These are phyloP conservation scores for Cepaea hortensis DNA, from an alignment of 2,888 invertebrate species.

Conservation along the genomic window DNA sequence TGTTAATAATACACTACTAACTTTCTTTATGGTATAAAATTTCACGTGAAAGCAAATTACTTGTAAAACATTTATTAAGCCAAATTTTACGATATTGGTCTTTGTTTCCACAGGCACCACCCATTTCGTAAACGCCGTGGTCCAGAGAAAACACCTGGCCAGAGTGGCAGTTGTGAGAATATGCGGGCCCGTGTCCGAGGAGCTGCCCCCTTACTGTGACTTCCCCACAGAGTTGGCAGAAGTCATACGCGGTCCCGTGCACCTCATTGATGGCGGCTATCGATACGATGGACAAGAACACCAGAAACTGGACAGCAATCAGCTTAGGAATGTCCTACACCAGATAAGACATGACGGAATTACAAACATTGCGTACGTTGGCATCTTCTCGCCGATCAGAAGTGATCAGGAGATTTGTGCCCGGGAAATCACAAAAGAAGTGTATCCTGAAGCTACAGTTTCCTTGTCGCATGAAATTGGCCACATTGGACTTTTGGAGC, in stretches of 20 bases:
- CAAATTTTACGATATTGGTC: neutral
- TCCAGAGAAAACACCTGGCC: constrained; percentile 66
- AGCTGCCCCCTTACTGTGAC: constrained; percentile 69
- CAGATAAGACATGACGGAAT: constrained; percentile 56
- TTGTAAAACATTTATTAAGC: neutral
- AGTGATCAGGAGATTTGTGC: constrained; percentile 63
- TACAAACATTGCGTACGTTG: constrained; percentile 66
- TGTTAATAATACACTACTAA: too few species aligned
- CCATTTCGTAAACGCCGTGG: constrained; percentile 73
- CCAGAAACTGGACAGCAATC: constrained; percentile 57
- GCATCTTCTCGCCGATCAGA: constrained; percentile 69
- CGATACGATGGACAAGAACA: constrained; percentile 69
- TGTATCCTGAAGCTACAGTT: constrained; percentile 63
- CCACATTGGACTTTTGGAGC: constrained; percentile 69
- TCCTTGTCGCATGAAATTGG: constrained; percentile 70
- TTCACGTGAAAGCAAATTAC: too few species aligned
- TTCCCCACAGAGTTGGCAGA: constrained; percentile 62
- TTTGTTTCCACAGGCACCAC: constrained; percentile 65
- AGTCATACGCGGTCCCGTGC: constrained; percentile 56
- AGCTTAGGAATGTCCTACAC: constrained; percentile 59
- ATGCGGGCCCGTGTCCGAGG: constrained; percentile 67
- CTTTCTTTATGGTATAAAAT: too few species aligned
- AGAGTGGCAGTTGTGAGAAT: constrained; percentile 69
- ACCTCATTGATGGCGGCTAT: constrained; percentile 68
- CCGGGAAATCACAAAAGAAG: constrained; percentile 54